Evolutionary conservation across 2,113 vertebrate species (phyloP).

Genomic region (Festucalex cinctus): DNA sequence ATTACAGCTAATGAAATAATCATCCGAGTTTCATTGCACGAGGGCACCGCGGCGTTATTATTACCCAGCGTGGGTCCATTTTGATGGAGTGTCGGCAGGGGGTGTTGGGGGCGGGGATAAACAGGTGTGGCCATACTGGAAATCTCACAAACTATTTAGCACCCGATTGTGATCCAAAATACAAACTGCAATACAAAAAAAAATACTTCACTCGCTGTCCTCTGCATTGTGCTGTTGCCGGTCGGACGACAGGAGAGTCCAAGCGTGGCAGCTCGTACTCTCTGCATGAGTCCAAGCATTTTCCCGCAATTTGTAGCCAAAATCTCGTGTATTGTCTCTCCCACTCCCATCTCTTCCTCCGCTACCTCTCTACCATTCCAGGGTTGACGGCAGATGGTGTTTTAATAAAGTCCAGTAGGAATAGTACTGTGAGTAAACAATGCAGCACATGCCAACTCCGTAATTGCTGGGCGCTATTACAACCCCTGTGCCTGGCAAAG

Average conservation of each 20-base stretch:
- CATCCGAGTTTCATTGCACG: constrained; percentile 73
- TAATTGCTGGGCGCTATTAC: constrained; percentile 99
- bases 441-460: constrained; percentile 92
- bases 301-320: constrained; percentile 49
- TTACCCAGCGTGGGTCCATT: constrained; percentile 58
- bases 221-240: constrained; percentile 30
- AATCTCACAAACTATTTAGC: constrained; percentile 46
- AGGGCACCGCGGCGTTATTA: constrained; percentile 42
- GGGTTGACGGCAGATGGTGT: constrained; percentile 98
- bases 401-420: constrained; percentile 99
- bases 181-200: not conserved
- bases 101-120: constrained; percentile 30
- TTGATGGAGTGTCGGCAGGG: constrained; percentile 6
- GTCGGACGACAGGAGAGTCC: constrained; percentile 57
- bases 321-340: constrained; percentile 52
- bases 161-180: constrained; percentile 53
- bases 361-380: constrained; percentile 73
- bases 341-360: constrained; percentile 56
- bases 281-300: constrained; percentile 55
- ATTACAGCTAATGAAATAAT: constrained; percentile 79
- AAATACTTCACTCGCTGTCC: constrained; percentile 43
- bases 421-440: constrained; percentile 99
- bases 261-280: constrained; percentile 47
- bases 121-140: constrained; percentile 20
- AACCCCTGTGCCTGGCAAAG: constrained; percentile 89